Base-by-base conservation (phyloP, 2,888 invertebrate genomes). In the Cephus pygmeus region DNA sequence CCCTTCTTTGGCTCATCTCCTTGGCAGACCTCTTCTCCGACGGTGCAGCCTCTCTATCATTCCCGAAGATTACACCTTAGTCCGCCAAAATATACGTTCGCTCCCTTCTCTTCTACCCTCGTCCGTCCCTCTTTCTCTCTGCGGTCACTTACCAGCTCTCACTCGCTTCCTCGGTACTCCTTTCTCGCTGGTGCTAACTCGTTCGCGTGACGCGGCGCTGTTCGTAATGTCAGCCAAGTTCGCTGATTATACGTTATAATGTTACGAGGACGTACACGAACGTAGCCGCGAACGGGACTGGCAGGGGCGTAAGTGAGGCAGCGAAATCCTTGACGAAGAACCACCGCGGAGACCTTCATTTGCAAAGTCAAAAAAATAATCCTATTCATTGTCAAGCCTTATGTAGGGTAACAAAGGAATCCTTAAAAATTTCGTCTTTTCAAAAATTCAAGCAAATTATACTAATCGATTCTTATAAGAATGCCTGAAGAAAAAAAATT, bases 141-240 rank as follows among this genome's bases (percentile, higher is more conserved):
- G 4, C 56, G 36, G 73, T 69, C 77, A 78, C 75, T 69, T 68
- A 73, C 77, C 34, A 68, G 73, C 69, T 75, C 77, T 73, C 69
- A 34, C 77, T 75, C 77, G 34, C 30, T 30, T 36, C 12, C 36
- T 69, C 69, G 56, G 69, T 69, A 31, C 76, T 76, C 36, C 73
- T 73, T 71, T 33, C 30, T 33, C 12, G 71, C 71, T 79, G 78
- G 81, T 77, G 86, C 82, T 84, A 86, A 86, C 83, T 83, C 80
- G 75, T 80, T 86, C 82, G 86, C 87, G 85, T 87, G 86, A 86
- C 84, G 85, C 76, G 77, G 75, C 78, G 82, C 82, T 83, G 84
- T 87, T 87, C 83, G 82, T 80, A 83, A 83, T 79, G 77, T 79
- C 75, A 76, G 76, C 69, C 78, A 79, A 84, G 80, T 73, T 77